phyloP scores from a whole-genome alignment of 2,113 vertebrate genomes.

The Elanus axillaris region DNA sequence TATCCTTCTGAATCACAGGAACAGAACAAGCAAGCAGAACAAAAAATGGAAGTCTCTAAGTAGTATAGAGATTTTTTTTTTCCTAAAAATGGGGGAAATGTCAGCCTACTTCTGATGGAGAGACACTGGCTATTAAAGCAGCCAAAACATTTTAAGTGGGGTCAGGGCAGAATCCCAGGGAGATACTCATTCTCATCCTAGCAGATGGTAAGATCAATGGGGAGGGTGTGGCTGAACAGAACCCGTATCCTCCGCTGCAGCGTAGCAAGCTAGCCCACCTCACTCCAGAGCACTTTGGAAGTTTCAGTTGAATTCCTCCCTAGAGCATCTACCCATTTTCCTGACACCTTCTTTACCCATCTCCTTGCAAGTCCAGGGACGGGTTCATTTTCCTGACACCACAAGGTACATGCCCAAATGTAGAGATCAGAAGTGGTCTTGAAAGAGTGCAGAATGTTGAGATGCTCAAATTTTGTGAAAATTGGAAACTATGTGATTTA shows the following conservation, averaged over 20 bases:
- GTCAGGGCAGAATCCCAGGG: neutral
- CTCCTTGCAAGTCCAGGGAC: neutral
- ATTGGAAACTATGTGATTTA: neutral
- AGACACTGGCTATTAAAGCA: neutral
- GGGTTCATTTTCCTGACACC: neutral
- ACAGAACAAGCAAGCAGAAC: neutral
- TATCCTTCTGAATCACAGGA: neutral
- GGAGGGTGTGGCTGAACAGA: neutral
- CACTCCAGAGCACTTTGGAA: neutral
- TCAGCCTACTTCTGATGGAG: neutral
- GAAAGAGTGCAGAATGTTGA: neutral
- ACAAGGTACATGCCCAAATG: neutral
- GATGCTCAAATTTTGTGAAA: neutral
- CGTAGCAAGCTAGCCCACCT: neutral
- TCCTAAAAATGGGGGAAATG: neutral
- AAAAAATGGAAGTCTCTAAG: neutral
- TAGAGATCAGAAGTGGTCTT: neutral
- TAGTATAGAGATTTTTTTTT: neutral
- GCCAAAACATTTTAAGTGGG: neutral
- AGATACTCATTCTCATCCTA: neutral
- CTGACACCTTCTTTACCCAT: neutral
- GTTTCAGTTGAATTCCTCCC: neutral
- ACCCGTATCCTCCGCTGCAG: neutral
- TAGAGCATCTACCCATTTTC: neutral
- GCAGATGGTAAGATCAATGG: neutral